Conservation (phyloP, 2,888 invertebrate genomes). For the Lydus trimaculatus region DNA sequence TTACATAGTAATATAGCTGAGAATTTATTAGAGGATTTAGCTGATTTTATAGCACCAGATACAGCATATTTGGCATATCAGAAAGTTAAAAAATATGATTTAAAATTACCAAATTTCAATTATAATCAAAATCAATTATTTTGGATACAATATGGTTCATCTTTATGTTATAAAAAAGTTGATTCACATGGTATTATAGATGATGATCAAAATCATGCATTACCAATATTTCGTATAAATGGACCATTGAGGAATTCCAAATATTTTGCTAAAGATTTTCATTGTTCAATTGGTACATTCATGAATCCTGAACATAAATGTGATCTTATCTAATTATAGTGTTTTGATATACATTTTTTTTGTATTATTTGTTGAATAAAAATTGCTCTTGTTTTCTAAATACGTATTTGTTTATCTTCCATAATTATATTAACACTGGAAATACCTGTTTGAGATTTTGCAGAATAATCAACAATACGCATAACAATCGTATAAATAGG, state of each 20-base stretch:
- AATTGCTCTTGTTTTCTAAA: neutral
- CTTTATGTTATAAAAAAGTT: conserved; percentile 27
- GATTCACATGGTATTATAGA: conserved; percentile 7
- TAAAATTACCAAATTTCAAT: conserved; percentile 72
- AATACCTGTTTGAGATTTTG: too few species aligned
- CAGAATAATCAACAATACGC: too few species aligned
- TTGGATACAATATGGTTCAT: conserved; percentile 48
- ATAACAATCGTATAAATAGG: too few species aligned
- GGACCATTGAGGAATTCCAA: conserved; percentile 44
- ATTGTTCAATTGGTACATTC: conserved; percentile 39
- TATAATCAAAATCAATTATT: conserved; percentile 67
- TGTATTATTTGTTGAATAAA: neutral
- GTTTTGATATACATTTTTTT: neutral
- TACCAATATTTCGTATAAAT: conserved; percentile 37
- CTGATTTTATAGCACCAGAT: conserved; percentile 88
- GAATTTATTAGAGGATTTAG: conserved; percentile 74
- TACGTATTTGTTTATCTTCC: neutral
- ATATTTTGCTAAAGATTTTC: conserved; percentile 46
- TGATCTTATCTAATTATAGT: conserved; percentile 24
- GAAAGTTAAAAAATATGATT: conserved; percentile 69
- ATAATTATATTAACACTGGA: neutral
- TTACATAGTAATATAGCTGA: neutral
- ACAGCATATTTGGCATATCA: conserved; percentile 83
- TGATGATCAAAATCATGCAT: conserved; percentile 25
- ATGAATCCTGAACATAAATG: conserved; percentile 50